A percentile compares a stretch with the other conserved stretches of the same genome.
These are phyloP conservation scores for Tetramorium simillimum DNA, from an alignment of 1,140 invertebrate species.

Conservation along the genomic window DNA sequence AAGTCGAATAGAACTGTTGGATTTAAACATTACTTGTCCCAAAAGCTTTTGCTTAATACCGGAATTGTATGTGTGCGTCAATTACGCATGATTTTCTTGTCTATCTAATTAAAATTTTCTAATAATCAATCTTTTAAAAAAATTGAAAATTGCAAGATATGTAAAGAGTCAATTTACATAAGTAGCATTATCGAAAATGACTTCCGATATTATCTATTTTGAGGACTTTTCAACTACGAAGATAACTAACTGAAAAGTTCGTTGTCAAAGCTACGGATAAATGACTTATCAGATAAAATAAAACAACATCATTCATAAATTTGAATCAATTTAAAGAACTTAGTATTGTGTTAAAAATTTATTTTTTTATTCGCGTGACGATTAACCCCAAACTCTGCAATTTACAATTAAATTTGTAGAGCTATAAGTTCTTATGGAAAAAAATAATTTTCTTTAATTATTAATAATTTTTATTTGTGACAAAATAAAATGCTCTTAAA, in stretches of 20 bases:
- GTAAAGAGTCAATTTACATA: constrained; percentile 50
- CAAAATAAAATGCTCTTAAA: background rate
- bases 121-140: constrained; percentile 1
- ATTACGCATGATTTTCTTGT: background rate
- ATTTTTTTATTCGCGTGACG: background rate
- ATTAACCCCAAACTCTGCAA: background rate
- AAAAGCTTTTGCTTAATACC: background rate
- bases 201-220: background rate
- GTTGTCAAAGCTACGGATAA: background rate
- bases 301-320: constrained; percentile 2
- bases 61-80: background rate
- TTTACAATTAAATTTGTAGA: background rate
- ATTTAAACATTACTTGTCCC: background rate
- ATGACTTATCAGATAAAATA: background rate
- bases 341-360: background rate
- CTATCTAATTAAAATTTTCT: background rate
- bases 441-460: background rate
- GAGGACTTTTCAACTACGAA: constrained; percentile 2
- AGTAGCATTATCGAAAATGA: background rate
- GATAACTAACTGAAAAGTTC: constrained; percentile 17
- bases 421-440: background rate
- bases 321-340: background rate
- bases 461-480: background rate
- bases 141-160: background rate
- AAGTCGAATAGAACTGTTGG: background rate